These are phyloP conservation scores for Campoletis raptor DNA, from an alignment of 2,888 invertebrate species.

Conservation along the genomic window DNA sequence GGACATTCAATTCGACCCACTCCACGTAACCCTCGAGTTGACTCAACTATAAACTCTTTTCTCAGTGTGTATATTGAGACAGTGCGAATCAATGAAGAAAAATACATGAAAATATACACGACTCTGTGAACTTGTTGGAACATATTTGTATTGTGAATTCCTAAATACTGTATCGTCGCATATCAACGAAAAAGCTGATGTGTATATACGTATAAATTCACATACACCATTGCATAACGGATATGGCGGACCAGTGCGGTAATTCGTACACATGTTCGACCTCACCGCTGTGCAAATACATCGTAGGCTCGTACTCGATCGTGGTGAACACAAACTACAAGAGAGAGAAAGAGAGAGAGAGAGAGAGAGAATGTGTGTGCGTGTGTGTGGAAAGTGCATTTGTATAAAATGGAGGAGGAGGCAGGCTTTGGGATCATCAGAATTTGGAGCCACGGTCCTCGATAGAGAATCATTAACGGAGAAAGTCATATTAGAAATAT, in stretches of 20 bases:
- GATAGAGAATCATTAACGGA: constrained; percentile 7
- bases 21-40: too few relatives aligned
- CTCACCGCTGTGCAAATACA: constrained; percentile 53
- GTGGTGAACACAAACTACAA: not conserved
- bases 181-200: not conserved
- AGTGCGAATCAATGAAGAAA: not conserved
- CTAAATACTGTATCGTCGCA: not conserved
- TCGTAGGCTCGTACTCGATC: constrained; percentile 19
- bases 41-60: too few relatives aligned
- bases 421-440: constrained; percentile 16
- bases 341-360: not conserved
- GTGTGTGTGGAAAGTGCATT: constrained; percentile 34
- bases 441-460: constrained; percentile 30
- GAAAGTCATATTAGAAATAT: constrained; percentile 13
- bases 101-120: not conserved
- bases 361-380: not conserved
- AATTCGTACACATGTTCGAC: constrained; percentile 59
- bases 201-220: not conserved
- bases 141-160: not conserved
- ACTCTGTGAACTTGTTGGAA: not conserved
- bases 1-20: too few relatives aligned
- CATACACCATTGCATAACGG: constrained; percentile 14
- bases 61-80: too few relatives aligned
- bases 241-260: constrained; percentile 51
- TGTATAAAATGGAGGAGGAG: constrained; percentile 21